These are phyloP conservation scores for Aegithalos caudatus DNA, from an alignment of 2,113 vertebrate species.

Conservation along the genomic window DNA sequence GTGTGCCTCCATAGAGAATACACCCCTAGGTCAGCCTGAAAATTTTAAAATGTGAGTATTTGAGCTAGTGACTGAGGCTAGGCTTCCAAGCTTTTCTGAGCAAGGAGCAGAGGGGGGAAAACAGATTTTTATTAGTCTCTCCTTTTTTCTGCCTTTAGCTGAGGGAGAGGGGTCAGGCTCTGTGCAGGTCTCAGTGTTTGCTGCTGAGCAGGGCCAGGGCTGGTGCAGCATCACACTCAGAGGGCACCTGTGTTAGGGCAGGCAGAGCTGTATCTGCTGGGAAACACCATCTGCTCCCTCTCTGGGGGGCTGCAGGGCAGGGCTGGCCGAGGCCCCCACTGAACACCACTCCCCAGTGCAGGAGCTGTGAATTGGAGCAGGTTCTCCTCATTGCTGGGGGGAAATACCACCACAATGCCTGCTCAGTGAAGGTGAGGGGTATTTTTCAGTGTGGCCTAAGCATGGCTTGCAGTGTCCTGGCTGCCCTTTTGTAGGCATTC, in stretches of 20 bases:
- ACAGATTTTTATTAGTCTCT: neutral
- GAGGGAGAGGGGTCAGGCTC: fast-evolving
- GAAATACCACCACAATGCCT: neutral
- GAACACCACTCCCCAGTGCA: neutral
- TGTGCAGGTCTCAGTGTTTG: neutral
- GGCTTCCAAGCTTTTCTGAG: neutral
- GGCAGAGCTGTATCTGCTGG: neutral
- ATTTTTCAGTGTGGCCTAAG: neutral
- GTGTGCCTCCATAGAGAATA: neutral
- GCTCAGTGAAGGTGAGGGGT: neutral
- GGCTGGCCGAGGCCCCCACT: fast-evolving
- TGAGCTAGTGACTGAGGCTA: neutral
- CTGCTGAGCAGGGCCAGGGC: neutral
- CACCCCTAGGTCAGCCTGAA: neutral
- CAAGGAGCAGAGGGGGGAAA: neutral
- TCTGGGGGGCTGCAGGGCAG: neutral
- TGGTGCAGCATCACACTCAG: neutral
- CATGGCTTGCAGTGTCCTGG: neutral
- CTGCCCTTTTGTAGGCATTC: neutral
- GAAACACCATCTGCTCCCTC: neutral
- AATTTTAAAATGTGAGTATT: neutral
- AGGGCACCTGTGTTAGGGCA: neutral
- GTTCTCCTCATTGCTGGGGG: neutral
- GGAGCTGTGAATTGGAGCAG: neutral
- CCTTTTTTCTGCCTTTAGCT: neutral